Conservation (phyloP, 2,888 invertebrate species). For the Tortrix viridana region DNA sequence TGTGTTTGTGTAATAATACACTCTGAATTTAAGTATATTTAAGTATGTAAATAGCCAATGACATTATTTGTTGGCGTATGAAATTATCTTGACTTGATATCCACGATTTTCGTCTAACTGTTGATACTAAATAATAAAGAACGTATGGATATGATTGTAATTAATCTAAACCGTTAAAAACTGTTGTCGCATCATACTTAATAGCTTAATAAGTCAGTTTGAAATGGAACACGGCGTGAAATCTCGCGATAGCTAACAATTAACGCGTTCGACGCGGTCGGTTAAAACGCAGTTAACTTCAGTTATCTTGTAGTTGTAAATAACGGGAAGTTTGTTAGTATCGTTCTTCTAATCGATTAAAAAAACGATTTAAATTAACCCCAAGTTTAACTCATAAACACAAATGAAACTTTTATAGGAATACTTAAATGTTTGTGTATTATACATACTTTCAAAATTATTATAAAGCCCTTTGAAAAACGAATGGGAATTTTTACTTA, state of each 20-base stretch:
- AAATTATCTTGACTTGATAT: too few species aligned
- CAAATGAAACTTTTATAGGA: too few species aligned
- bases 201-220: slow-evolving; percentile 26
- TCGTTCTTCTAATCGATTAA: not conserved
- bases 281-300: slow-evolving; percentile 14
- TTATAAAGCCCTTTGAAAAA: too few species aligned
- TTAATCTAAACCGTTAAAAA: slow-evolving; percentile 17
- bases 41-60: too few species aligned
- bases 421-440: too few species aligned
- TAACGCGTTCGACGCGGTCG: slow-evolving; percentile 34
- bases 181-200: slow-evolving; percentile 17
- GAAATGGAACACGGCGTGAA: slow-evolving; percentile 26
- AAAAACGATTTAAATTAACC: not conserved
- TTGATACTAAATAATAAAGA: not conserved
- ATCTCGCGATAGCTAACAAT: slow-evolving; percentile 22
- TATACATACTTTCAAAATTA: too few species aligned
- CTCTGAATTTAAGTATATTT: too few species aligned
- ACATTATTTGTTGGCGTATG: too few species aligned
- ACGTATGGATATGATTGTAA: too few species aligned
- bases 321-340: slow-evolving; percentile 2
- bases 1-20: too few species aligned
- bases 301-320: slow-evolving; percentile 6
- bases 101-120: not conserved
- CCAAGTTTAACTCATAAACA: not conserved
- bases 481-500: too few species aligned